Evolutionary conservation across 1,140 invertebrate species (phyloP).

Genomic region (Ditylenchus dipsaci): DNA sequence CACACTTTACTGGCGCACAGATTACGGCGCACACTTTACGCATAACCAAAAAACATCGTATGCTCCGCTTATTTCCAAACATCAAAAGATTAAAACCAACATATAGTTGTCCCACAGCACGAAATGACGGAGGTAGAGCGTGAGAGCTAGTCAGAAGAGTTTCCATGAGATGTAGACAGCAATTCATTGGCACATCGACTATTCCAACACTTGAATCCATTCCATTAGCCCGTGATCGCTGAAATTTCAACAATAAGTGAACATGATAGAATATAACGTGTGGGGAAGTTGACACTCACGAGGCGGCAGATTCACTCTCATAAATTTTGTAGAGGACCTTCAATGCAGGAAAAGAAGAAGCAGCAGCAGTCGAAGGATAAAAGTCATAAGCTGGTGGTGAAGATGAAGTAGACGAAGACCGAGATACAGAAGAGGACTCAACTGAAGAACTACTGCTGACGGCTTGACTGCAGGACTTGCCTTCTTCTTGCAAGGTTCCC

Average conservation of each 20-base stretch:
- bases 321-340: conserved; percentile 50
- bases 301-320: conserved; percentile 28
- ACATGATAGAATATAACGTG: neutral
- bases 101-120: conserved; percentile 49
- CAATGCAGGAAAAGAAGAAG: conserved; percentile 41
- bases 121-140: conserved; percentile 33
- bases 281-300: conserved; percentile 21
- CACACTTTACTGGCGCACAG: no score
- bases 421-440: neutral
- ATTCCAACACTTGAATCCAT: conserved; percentile 48
- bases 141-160: conserved; percentile 36
- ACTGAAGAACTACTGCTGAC: neutral
- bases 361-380: neutral
- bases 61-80: conserved; percentile 9
- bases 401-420: neutral
- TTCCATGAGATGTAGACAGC: conserved; percentile 35
- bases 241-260: conserved; percentile 6
- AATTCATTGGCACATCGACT: conserved; percentile 39
- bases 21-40: no score
- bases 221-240: conserved; percentile 49
- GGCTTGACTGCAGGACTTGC: neutral
- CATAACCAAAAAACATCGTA: no score
- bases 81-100: conserved; percentile 20
- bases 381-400: neutral
- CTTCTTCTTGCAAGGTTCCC: conserved; percentile 26